Evolutionary conservation across 1,140 invertebrate genomes (phyloP).

Genomic region (Chelonus insularis): DNA sequence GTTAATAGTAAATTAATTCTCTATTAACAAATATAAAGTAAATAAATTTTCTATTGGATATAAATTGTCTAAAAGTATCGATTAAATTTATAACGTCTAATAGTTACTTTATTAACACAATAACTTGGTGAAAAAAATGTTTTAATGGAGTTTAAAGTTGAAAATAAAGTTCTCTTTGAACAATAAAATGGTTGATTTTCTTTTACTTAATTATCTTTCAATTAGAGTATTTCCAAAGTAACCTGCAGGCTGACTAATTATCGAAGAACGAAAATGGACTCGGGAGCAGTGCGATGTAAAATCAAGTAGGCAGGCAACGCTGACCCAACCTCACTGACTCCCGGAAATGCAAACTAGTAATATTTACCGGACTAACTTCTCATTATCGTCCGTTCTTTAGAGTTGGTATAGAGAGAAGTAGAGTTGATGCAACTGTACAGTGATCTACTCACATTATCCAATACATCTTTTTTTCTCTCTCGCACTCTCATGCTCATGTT

Average conservation of each 20-base stretch:
- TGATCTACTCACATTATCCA: background rate
- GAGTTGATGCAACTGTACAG: background rate
- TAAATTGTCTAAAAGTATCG: no score
- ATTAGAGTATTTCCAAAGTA: background rate
- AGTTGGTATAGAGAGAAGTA: no score
- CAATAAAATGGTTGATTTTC: background rate
- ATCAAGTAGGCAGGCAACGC: conserved; percentile 5
- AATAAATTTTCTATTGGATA: no score
- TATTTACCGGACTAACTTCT: conserved; percentile 11
- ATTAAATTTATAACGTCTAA: no score
- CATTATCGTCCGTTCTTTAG: conserved; percentile 13
- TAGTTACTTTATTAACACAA: no score
- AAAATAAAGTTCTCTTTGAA: background rate
- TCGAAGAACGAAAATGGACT: conserved; percentile 9
- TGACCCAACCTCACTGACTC: conserved; percentile 17
- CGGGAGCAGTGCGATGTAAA: background rate
- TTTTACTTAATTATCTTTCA: background rate
- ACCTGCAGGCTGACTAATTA: conserved; percentile 7
- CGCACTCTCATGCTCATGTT: no score
- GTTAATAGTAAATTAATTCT: no score
- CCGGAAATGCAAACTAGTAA: conserved; percentile 21
- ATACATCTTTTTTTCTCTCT: background rate
- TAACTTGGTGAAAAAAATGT: no score
- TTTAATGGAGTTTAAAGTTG: no score
- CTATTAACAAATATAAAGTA: no score